A percentile compares a stretch with the other conserved stretches of the same genome.
These are phyloP conservation scores for Drosophila baimaii DNA, from an alignment of 1,140 invertebrate species.

Conservation along the genomic window DNA sequence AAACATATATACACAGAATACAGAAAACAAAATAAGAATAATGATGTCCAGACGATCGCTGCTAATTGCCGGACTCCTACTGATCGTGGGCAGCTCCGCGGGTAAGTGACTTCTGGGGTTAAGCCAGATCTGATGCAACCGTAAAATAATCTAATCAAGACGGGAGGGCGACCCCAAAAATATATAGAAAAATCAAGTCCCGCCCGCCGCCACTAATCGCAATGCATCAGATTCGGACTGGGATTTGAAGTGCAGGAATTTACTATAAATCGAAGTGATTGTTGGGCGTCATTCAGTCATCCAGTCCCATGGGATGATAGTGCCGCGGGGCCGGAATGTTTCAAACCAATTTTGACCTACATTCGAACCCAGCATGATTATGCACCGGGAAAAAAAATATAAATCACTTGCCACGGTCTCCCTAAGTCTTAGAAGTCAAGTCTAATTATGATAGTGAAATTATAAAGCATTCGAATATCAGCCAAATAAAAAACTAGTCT, in stretches of 20 bases:
- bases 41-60: constrained; percentile 43
- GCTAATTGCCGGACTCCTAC: constrained; percentile 38
- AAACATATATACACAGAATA: not conserved
- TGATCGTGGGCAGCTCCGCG: constrained; percentile 49
- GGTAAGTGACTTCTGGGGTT: constrained; percentile 60
- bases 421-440: not conserved
- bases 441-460: not conserved
- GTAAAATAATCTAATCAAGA: constrained; percentile 64
- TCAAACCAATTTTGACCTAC: constrained; percentile 62
- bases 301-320: constrained; percentile 29
- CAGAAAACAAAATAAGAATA: not conserved
- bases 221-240: constrained; percentile 65
- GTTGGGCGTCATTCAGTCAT: constrained; percentile 46
- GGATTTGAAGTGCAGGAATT: constrained; percentile 50
- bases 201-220: constrained; percentile 39
- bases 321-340: constrained; percentile 32
- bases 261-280: constrained; percentile 72
- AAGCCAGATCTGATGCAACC: constrained; percentile 48
- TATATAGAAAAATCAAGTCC: constrained; percentile 4
- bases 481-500: too few relatives aligned
- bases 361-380: constrained; percentile 43
- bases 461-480: not conserved
- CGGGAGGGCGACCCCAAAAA: constrained; percentile 31
- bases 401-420: not conserved
- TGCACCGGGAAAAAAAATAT: constrained; percentile 1